phyloP scores from a whole-genome alignment of 1,140 invertebrate genomes.

The Euura lappo region DNA sequence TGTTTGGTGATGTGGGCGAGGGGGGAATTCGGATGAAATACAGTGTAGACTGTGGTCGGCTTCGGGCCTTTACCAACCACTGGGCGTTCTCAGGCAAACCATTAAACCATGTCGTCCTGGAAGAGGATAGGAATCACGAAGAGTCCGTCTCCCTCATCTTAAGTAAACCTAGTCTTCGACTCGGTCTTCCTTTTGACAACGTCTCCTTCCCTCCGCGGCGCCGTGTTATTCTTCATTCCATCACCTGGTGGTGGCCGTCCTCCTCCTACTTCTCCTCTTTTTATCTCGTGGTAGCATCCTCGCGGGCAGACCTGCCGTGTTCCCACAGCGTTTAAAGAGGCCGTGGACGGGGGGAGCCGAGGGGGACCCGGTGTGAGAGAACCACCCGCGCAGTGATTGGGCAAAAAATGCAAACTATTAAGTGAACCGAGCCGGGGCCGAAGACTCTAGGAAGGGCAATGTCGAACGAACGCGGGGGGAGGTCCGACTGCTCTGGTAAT shows the following conservation, averaged over 20 bases:
- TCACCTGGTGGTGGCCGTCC: not conserved
- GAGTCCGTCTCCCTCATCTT: constrained; percentile 22
- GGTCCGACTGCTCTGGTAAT: not conserved
- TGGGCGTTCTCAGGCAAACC: constrained; percentile 37
- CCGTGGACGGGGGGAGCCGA: too few species aligned
- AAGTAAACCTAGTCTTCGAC: constrained; percentile 16
- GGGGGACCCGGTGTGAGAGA: not conserved
- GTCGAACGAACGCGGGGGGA: not conserved
- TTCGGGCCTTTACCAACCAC: too few species aligned
- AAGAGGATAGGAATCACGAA: constrained; percentile 17
- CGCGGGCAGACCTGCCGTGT: not conserved
- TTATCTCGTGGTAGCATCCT: not conserved
- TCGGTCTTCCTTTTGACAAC: not conserved
- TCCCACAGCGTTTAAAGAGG: constrained; percentile 8
- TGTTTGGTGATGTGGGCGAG: too few species aligned
- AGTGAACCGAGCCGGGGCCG: not conserved
- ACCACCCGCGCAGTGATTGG: constrained; percentile 25
- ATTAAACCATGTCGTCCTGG: constrained; percentile 38
- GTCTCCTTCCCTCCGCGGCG: not conserved
- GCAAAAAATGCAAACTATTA: constrained; percentile 27
- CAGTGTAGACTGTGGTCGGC: too few species aligned
- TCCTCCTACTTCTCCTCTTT: not conserved
- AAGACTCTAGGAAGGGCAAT: not conserved
- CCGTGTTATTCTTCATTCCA: not conserved
- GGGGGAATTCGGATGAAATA: too few species aligned